Evolutionary conservation across 2,888 invertebrate species (phyloP).

Genomic region (Xestia rhomboidea): DNA sequence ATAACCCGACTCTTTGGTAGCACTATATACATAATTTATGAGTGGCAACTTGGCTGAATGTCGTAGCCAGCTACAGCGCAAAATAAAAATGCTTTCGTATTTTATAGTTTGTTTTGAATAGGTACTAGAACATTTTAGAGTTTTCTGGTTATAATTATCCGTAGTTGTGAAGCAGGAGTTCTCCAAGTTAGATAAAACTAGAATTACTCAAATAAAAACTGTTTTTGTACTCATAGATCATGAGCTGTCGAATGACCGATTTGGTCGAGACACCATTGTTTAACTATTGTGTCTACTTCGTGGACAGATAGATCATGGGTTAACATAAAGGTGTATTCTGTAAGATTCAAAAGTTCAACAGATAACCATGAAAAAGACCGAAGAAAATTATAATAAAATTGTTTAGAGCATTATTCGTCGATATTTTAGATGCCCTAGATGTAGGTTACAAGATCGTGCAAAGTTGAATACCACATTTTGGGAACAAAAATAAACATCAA

Average conservation of each 20-base stretch:
- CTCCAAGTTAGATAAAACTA: background rate
- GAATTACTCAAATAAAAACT: background rate
- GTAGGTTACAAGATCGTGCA: background rate
- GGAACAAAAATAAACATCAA: background rate
- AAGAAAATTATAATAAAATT: background rate
- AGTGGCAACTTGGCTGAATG: conserved; percentile 20
- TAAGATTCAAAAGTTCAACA: background rate
- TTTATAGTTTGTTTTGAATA: conserved; percentile 24
- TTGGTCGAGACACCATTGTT: too few relatives aligned
- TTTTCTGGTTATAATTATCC: background rate
- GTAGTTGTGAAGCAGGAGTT: background rate
- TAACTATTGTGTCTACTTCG: too few relatives aligned
- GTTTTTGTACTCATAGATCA: background rate
- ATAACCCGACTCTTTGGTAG: conserved; percentile 40
- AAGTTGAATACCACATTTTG: too few relatives aligned
- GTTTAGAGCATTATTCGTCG: background rate
- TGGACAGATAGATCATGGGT: too few relatives aligned
- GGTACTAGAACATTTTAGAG: conserved; percentile 19
- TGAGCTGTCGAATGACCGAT: too few relatives aligned
- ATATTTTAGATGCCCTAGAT: background rate
- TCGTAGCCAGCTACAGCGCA: conserved; percentile 23
- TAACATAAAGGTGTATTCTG: background rate
- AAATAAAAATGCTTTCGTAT: conserved; percentile 47
- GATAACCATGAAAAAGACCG: background rate
- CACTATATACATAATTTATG: conserved; percentile 52